Base-by-base conservation (phyloP, 1,140 invertebrate species). In the Zophobas atratus region DNA sequence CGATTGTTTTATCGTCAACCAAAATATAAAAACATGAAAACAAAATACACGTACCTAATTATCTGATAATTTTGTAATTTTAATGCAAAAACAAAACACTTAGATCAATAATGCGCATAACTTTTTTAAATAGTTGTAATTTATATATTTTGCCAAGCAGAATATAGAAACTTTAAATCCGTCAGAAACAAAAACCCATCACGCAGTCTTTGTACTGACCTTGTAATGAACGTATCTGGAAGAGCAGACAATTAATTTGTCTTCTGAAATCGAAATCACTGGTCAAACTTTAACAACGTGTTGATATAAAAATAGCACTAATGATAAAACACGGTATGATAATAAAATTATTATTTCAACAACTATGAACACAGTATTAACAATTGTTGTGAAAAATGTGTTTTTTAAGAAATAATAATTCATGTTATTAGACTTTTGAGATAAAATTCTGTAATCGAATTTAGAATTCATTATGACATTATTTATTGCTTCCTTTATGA, bases 391-490 rank as follows among this genome's bases (percentile, higher is more conserved):
- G n/a, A 20, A 51, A 51, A 51, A 4, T 20, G 20, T 20, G 20
- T 20, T 20, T 51, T 46, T 46, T 46, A 46, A 46, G 43, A 46
- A 46, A 46, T 20, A 20, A 20, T 20, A 20, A 20, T 20, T 20
- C 20, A 20, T 20, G 20, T 20, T 20, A 20, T 20, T 20, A 20
- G 20, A 20, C 20, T 20, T 20, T 20, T 20, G 60, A 43, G 60
- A 67, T 67, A 67, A 67, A 67, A 67, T 67, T 67, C n/a, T 67
- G 39, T 41, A 43, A 67, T 67, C 60, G 60, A 67, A 20, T 20
- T 20, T 20, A 20, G 20, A 57, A 67, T 67, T 32, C 35, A 20
- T 67, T 46, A 67, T 51, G n/a, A 6, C 49, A 41, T 67, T 67
- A 67, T 43, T 67, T 60, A 60, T 60, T 38, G 60, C 60, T 67